Conservation (phyloP, 2,888 invertebrate species). For the Pristionchus entomophagus region DNA sequence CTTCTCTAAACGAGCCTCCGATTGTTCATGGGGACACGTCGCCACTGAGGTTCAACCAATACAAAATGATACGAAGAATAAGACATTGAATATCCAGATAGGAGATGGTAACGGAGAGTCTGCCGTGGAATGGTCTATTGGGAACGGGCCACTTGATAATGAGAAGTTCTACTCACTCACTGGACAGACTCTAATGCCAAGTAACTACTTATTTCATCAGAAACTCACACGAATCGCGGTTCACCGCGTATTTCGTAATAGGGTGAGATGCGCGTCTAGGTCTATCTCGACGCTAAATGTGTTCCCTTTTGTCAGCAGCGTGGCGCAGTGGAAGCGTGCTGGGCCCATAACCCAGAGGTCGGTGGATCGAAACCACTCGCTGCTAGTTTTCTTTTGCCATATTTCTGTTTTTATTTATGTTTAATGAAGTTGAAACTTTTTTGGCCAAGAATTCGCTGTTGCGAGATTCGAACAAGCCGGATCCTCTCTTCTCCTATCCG, state of each 20-base stretch:
- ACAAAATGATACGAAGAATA: too few species aligned
- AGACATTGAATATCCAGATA: too few species aligned
- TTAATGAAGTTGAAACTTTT: neutral
- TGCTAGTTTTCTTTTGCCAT: slow-evolving; percentile 52
- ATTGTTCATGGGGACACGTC: slow-evolving; percentile 69
- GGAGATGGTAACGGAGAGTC: slow-evolving; percentile 52
- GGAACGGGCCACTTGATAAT: slow-evolving; percentile 69
- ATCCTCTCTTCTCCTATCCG: slow-evolving; percentile 62
- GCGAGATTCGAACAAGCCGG: slow-evolving; percentile 66
- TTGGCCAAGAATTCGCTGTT: slow-evolving; percentile 69
- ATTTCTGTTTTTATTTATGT: slow-evolving; percentile 7
- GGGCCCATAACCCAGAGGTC: slow-evolving; percentile 92
- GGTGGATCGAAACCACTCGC: slow-evolving; percentile 80
- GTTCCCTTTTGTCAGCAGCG: slow-evolving; percentile 55
- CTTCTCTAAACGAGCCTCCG: slow-evolving; percentile 70
- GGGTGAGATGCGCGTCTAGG: neutral
- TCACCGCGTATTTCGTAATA: neutral
- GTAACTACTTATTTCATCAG: slow-evolving; percentile 50
- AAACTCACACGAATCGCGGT: neutral
- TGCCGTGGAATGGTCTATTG: slow-evolving; percentile 63
- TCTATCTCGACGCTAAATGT: too few species aligned
- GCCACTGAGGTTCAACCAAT: neutral
- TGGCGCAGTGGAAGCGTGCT: slow-evolving; percentile 82
- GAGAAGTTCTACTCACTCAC: slow-evolving; percentile 71
- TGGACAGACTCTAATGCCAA: slow-evolving; percentile 61